Percentiles rank a stretch among this genome's conserved stretches.
Conservation (phyloP, 2,113 vertebrate genomes). For the Podiceps cristatus region DNA sequence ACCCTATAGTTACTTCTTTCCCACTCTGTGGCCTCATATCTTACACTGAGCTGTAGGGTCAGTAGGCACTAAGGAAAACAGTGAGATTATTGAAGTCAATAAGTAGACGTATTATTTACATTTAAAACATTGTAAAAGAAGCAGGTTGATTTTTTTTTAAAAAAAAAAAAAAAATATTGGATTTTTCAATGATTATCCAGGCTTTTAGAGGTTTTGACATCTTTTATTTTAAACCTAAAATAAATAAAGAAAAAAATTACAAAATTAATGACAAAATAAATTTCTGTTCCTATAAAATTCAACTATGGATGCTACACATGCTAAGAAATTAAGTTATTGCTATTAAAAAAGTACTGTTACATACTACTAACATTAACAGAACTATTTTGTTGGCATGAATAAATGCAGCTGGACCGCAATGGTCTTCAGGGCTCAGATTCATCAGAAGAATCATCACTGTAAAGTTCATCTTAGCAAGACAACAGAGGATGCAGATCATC, state of each 20-base stretch:
- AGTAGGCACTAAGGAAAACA: not conserved
- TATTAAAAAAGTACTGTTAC: not conserved
- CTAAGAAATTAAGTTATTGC: not conserved
- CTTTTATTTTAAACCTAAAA: not conserved
- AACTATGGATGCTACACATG: not conserved
- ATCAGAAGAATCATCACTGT: not conserved
- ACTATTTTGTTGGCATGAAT: not conserved
- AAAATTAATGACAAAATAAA: not conserved
- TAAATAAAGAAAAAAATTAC: not conserved
- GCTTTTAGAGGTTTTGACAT: not conserved
- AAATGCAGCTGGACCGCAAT: not conserved
- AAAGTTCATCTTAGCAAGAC: not conserved
- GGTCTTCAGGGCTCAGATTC: not conserved
- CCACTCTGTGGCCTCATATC: rapidly evolving
- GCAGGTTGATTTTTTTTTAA: not conserved
- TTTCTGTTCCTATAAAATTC: not conserved
- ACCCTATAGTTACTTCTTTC: not conserved
- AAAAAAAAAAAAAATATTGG: no score
- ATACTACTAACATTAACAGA: not conserved
- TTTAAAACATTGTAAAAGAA: not conserved
- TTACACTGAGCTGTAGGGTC: not conserved
- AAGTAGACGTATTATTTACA: not conserved
- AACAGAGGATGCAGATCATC: not conserved
- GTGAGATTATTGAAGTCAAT: not conserved
- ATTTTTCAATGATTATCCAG: not conserved